phyloP scores from a whole-genome alignment of 35 echinoderm and acorn worm genomes.

The Stichopus chloronotus region DNA sequence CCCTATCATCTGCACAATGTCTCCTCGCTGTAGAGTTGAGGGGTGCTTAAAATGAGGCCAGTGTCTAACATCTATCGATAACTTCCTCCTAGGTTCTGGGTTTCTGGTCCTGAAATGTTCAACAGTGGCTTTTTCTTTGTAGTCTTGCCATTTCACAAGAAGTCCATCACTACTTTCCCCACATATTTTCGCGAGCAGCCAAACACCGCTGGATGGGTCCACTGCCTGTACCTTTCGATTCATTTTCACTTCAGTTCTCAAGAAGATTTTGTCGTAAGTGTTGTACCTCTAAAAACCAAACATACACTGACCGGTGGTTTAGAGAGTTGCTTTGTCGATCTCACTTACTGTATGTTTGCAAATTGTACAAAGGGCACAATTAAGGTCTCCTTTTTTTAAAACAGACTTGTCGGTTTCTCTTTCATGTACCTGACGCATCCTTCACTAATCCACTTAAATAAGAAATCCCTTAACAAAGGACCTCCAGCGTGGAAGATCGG shows the following conservation, averaged over 20 bases:
- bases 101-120: background rate
- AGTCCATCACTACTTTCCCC: background rate
- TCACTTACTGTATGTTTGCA: background rate
- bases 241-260: background rate
- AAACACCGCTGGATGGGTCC: constrained; percentile 11
- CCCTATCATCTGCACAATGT: too few relatives aligned
- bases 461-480: too few relatives aligned
- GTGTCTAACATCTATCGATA: background rate
- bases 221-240: background rate
- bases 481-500: too few relatives aligned
- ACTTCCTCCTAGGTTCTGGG: background rate
- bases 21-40: too few relatives aligned
- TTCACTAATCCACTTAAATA: too few relatives aligned
- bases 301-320: background rate
- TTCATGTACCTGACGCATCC: too few relatives aligned
- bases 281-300: background rate
- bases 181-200: background rate
- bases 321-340: background rate
- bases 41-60: background rate
- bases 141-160: background rate
- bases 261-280: too few relatives aligned
- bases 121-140: background rate
- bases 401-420: background rate
- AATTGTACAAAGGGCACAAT: background rate
- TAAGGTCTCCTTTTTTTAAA: background rate